phyloP scores from a whole-genome alignment of 2,888 invertebrate genomes.

The Gibbula magus region DNA sequence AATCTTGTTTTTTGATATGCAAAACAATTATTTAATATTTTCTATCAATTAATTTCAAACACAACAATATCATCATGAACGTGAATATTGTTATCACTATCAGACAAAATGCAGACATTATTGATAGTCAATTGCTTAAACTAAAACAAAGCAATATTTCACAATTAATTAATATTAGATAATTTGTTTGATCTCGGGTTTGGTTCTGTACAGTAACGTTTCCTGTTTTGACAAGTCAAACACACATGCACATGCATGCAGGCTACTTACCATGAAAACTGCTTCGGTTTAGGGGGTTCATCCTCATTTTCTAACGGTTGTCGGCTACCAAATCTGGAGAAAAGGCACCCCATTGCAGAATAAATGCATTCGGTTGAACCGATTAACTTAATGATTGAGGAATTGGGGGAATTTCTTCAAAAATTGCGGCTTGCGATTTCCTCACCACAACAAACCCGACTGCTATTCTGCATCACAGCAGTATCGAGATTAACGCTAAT shows the following conservation, averaged over 20 bases:
- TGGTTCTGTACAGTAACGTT: too few species aligned
- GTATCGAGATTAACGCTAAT: neutral
- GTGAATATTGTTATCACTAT: too few species aligned
- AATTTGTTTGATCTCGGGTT: too few species aligned
- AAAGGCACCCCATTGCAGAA: slow-evolving; percentile 43
- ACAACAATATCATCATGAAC: too few species aligned
- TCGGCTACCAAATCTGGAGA: slow-evolving; percentile 39
- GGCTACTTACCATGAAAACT: slow-evolving; percentile 45
- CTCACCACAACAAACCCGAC: slow-evolving; percentile 17
- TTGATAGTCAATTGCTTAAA: too few species aligned
- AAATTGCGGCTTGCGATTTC: neutral
- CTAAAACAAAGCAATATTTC: too few species aligned
- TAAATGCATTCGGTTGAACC: slow-evolving; percentile 2
- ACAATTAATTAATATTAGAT: too few species aligned
- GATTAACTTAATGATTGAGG: neutral
- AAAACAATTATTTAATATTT: too few species aligned
- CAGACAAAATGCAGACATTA: too few species aligned
- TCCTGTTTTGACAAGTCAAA: neutral
- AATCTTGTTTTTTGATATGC: too few species aligned
- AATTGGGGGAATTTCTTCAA: neutral
- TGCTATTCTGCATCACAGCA: slow-evolving; percentile 18
- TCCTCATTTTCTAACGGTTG: slow-evolving; percentile 39
- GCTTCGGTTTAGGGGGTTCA: slow-evolving; percentile 43
- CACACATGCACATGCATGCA: neutral
- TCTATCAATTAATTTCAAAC: too few species aligned